Conservation (phyloP, 2,888 invertebrate genomes). For the Acleris holmiana region DNA sequence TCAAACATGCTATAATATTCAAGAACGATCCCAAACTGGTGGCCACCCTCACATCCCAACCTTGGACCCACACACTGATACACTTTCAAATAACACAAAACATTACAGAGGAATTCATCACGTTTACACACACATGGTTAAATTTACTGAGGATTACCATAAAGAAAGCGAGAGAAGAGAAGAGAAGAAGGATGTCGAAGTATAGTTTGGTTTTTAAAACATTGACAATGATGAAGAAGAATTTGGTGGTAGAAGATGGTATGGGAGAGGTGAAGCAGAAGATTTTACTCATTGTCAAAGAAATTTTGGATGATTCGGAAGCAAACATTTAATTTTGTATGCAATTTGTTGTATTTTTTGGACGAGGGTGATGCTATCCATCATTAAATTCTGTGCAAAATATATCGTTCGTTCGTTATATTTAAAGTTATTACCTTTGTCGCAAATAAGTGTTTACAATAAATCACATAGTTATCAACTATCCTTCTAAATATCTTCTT, state of each 20-base stretch:
- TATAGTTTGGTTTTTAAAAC: conserved; percentile 67
- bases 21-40: conserved; percentile 67
- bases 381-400: no score
- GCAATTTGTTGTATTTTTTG: no score
- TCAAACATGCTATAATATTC: conserved; percentile 67
- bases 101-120: conserved; percentile 64
- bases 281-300: conserved; percentile 54
- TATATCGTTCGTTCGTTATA: no score
- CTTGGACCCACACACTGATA: conserved; percentile 72
- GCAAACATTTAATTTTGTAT: not conserved
- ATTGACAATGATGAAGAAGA: conserved; percentile 59
- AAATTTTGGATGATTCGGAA: conserved; percentile 58
- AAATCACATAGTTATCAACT: no score
- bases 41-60: conserved; percentile 67
- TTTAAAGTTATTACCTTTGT: no score
- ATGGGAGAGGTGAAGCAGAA: conserved; percentile 55
- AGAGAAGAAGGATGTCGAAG: conserved; percentile 54
- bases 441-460: no score
- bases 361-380: no score
- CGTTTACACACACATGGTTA: conserved; percentile 68
- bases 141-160: conserved; percentile 65
- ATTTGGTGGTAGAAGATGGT: conserved; percentile 53
- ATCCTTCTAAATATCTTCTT: no score
- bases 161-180: conserved; percentile 55
- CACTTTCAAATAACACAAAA: conserved; percentile 72